Evolutionary conservation across 2,888 invertebrate genomes (phyloP).

Genomic region (Lampropteryx suffumata): DNA sequence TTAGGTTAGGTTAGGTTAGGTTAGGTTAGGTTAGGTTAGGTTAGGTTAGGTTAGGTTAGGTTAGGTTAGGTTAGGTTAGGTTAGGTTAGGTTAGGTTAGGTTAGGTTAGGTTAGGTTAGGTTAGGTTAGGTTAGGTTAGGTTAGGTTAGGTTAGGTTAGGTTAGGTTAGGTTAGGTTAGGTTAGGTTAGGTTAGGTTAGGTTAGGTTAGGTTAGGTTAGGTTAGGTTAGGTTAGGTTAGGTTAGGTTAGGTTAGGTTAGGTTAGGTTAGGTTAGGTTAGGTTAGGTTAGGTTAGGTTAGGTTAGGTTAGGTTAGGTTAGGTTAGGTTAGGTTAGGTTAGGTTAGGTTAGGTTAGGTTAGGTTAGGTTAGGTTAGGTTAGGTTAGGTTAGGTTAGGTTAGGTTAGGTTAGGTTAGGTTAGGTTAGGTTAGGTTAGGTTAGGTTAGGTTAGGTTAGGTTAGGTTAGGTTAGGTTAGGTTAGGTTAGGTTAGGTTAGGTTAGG

Average conservation of each 20-base stretch:
- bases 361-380: conserved; percentile 20
- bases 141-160: conserved; percentile 13
- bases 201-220: conserved; percentile 20
- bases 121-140: conserved; percentile 34
- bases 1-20: conserved; percentile 28
- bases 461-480: conserved; percentile 24
- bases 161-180: neutral
- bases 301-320: conserved; percentile 23
- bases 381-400: conserved; percentile 25
- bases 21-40: conserved; percentile 26
- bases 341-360: neutral
- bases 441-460: conserved; percentile 27
- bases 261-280: conserved; percentile 26
- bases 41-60: conserved; percentile 19
- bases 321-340: conserved; percentile 19
- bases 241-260: conserved; percentile 17
- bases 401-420: conserved; percentile 27
- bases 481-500: conserved; percentile 30
- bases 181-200: neutral
- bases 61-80: conserved; percentile 32
- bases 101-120: conserved; percentile 33
- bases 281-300: conserved; percentile 24
- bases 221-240: neutral
- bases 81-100: conserved; percentile 33
- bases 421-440: conserved; percentile 28